These are phyloP conservation scores for Paracanthobrama guichenoti DNA, from an alignment of 2,113 vertebrate species.

Conservation along the genomic window DNA sequence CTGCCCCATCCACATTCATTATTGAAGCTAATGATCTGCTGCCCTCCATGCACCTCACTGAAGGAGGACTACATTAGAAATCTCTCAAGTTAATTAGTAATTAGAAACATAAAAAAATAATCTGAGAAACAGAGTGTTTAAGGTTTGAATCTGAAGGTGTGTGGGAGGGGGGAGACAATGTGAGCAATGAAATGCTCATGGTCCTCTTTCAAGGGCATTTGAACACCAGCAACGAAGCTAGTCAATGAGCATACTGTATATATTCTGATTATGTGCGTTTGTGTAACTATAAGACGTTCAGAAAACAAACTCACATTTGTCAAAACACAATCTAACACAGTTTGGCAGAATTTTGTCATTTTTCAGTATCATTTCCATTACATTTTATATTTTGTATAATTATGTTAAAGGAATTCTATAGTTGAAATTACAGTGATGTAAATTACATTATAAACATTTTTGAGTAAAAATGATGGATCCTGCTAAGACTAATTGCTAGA, in stretches of 20 bases:
- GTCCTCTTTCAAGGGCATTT: constrained; percentile 8
- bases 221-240: background rate
- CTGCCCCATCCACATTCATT: constrained; percentile 78
- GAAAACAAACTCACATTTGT: background rate
- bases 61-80: constrained; percentile 88
- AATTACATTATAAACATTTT: background rate
- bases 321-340: background rate
- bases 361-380: too few species aligned
- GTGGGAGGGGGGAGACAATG: constrained; percentile 40
- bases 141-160: constrained; percentile 89
- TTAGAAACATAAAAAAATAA: constrained; percentile 98
- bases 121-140: constrained; percentile 86
- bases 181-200: constrained; percentile 80
- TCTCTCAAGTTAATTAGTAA: constrained; percentile 99
- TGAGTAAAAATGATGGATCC: background rate
- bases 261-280: background rate
- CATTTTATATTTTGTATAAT: background rate
- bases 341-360: too few species aligned
- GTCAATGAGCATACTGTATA: background rate
- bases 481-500: background rate
- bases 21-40: constrained; percentile 87
- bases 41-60: constrained; percentile 84
- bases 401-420: background rate
- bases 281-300: background rate
- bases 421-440: background rate